Evolutionary conservation across 1,140 invertebrate species (phyloP), one percentile per base, ranked within the genome.

Genomic region (Cepaea nemoralis): DNA sequence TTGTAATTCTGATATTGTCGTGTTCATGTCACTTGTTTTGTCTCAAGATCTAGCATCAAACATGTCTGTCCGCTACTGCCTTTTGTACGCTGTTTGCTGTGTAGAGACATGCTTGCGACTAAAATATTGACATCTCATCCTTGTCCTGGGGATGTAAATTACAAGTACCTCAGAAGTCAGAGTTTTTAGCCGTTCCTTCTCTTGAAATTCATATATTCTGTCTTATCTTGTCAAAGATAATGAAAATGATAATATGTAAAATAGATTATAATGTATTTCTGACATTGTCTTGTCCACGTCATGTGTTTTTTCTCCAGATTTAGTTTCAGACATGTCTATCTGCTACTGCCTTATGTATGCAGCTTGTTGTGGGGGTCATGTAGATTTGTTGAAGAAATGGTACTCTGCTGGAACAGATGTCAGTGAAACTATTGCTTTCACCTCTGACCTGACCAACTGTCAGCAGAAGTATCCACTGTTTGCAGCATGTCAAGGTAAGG

Each of bases 401-500:
- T 48, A 42, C 33, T 14, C n/a, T 8, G 37, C 77, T 8, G 31
- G 33, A 0, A 79, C 35, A 55, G 40, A 79, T 48, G 35, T 79
- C n/a, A 79, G 55, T 6, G 66, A 55, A 42, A 63, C 24, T 1
- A 69, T 79, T 40, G 59, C 33, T 27, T 79, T 42, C 55, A 63
- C 66, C n/a, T 24, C 77, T 33, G 66, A 35, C 31, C 33, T 79
- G 14, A 48, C 0, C 8, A 37, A 39, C 33, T 79, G 77, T 79
- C 63, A 79, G n/a, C 35, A 42, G 0, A 31, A 55, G 59, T 79
- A 79, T 69, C 77, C 77, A n/a, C 33, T 79, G 39, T 79, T 45
- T 69, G 39, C 77, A 31, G 77, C 66, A 24, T 79, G 77, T 35
- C 31, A 67, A 69, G 63, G 77, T 79, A 69, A 79, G 42, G 31